phyloP scores from a whole-genome alignment of 2,113 vertebrate genomes.

The Pterophyllum scalare region DNA sequence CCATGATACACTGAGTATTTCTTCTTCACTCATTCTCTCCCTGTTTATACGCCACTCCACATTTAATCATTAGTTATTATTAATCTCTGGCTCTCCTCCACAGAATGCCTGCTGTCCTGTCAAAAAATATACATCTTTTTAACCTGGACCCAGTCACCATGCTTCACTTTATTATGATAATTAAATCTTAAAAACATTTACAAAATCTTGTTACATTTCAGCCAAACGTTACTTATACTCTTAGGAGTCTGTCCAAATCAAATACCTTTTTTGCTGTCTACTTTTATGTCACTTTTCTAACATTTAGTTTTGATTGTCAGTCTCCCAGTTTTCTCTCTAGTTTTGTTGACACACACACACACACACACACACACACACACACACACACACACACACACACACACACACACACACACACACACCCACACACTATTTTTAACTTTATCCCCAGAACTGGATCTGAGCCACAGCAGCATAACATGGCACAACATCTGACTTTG shows the following conservation, averaged over 20 bases:
- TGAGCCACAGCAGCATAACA: constrained; percentile 41
- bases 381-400: no score
- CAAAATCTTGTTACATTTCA: accelerated
- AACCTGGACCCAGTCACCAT: no score
- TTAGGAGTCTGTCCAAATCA: not conserved
- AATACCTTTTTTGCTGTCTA: not conserved
- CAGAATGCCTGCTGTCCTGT: no score
- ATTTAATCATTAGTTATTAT: no score
- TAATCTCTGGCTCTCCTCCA: no score
- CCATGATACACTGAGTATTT: no score
- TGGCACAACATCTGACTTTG: constrained; percentile 38
- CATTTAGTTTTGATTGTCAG: not conserved
- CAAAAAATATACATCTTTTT: no score
- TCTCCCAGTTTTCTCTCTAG: not conserved
- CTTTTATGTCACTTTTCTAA: not conserved
- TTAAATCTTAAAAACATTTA: no score
- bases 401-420: not conserved
- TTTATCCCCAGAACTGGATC: constrained; percentile 28
- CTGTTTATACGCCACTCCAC: no score
- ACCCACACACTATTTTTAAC: constrained; percentile 56
- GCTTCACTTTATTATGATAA: no score
- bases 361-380: no score
- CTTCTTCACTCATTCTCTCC: no score
- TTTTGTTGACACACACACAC: not conserved
- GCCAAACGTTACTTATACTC: accelerated